Evolutionary conservation across 2,113 vertebrate genomes (phyloP), one percentile per base, ranked within the genome.

Genomic region (Rhinopithecus roxellana): DNA sequence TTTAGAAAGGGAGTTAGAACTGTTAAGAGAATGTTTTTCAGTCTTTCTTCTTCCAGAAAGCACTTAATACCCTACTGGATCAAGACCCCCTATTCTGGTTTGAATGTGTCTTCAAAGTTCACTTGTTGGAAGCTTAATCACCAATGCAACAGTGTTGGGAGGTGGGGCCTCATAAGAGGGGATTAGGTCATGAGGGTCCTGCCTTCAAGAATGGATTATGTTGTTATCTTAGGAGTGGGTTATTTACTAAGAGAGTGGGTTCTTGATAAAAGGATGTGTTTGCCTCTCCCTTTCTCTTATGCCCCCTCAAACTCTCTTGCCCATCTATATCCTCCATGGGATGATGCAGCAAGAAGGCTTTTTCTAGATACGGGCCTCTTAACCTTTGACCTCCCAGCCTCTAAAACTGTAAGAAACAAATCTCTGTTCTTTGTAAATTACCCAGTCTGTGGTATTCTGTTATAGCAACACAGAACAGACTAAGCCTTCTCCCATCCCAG

Each of bases 21-120:
- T 82, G n/a, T 64, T 87, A 52, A 96, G 57, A 92, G 59, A 84
- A 94, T 86, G 45, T 35, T 93, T 96, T 78, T 70, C 13, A 45
- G 72, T 32, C 59, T 90, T 55, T 86, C 10, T 43, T 69, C 69
- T 75, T 32, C 52, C 82, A 79, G 69, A 59, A 89, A 88, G 61
- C 30, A 94, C 91, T 67, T 12, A 57, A 83, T 52, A 93, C 17
- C 55, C 89, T 8, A n/a, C 20, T 30, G 17, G 72, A 83, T 84
- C 64, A 59, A 74, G 35, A 83, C 8, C 55, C 5, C 32, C 3
- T 27, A 27, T 45, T 48, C 27, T 48, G 75, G 74, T 77, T 78
- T 78, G 43, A 48, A 48, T 18, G 14, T 18, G 43, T 78, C 27
- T 27, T 45, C 43, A 32, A 48, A 32, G 27, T 78, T 48, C 43